Percentiles rank a stretch among this genome's conserved stretches.
Evolutionary conservation across 1,140 invertebrate genomes (phyloP).

Genomic region (Bombus terrestris): DNA sequence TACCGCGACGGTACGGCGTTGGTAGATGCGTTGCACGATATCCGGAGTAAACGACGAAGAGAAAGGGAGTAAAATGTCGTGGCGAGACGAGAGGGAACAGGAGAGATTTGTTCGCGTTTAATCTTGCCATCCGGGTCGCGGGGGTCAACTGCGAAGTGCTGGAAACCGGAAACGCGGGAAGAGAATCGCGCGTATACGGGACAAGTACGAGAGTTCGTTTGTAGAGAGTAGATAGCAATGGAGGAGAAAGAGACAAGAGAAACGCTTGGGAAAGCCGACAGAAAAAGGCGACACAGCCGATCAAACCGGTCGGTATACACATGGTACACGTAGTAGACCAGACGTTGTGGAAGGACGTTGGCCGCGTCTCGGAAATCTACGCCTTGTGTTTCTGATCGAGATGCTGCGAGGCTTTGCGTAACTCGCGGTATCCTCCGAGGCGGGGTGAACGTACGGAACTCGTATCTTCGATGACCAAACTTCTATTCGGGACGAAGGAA

Average conservation of each 20-base stretch:
- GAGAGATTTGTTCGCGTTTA: conserved; percentile 46
- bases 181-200: conserved; percentile 27
- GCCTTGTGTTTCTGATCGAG: not conserved
- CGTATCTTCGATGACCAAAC: not conserved
- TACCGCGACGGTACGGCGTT: not conserved
- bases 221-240: not conserved
- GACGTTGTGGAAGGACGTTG: conserved; percentile 47
- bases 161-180: conserved; percentile 59
- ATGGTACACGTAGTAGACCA: conserved; percentile 31
- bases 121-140: conserved; percentile 57
- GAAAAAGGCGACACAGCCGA: conserved; percentile 58
- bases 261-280: conserved; percentile 58
- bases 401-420: conserved; percentile 13
- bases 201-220: conserved; percentile 28
- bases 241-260: conserved; percentile 33
- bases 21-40: conserved; percentile 54
- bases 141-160: conserved; percentile 47
- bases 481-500: too few relatives aligned
- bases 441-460: not conserved
- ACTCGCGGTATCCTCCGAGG: not conserved
- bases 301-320: conserved; percentile 59
- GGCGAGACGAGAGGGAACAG: not conserved
- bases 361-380: conserved; percentile 28
- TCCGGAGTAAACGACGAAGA: not conserved
- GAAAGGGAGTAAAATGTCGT: not conserved